Conservation (phyloP, 2,113 vertebrate species). For the Lutjanus erythropterus region DNA sequence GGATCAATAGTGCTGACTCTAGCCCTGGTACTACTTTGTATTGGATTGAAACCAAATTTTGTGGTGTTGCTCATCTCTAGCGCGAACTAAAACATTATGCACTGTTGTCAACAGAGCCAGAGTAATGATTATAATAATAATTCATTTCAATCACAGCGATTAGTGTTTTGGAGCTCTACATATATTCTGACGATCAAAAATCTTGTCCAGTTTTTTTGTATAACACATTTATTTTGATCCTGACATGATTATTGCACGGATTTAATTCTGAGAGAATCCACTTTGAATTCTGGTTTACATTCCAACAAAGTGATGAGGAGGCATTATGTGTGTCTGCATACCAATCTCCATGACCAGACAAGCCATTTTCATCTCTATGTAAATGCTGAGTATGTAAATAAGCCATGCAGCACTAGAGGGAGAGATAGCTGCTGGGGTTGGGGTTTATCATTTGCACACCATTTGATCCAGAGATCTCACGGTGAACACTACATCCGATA, state of each 20-base stretch:
- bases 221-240: constrained; percentile 37
- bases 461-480: constrained; percentile 71
- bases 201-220: constrained; percentile 17
- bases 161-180: not conserved
- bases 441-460: constrained; percentile 68
- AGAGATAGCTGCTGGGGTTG: constrained; percentile 57
- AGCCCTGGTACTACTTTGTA: not conserved
- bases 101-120: not conserved
- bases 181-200: not conserved
- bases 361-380: constrained; percentile 80
- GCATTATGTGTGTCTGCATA: constrained; percentile 74
- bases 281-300: constrained; percentile 57
- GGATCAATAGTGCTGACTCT: constrained; percentile 8
- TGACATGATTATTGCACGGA: constrained; percentile 45
- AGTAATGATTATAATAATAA: not conserved
- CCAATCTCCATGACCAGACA: constrained; percentile 67
- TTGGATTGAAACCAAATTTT: not conserved
- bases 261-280: constrained; percentile 50
- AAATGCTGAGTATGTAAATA: constrained; percentile 82
- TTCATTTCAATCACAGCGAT: not conserved
- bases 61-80: not conserved
- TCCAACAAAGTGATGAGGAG: constrained; percentile 77
- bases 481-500: constrained; percentile 59
- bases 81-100: not conserved
- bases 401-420: constrained; percentile 46